Evolutionary conservation across 1,140 invertebrate genomes (phyloP), one percentile per base, ranked within the genome.

Genomic region (Matsumurasca onukii): DNA sequence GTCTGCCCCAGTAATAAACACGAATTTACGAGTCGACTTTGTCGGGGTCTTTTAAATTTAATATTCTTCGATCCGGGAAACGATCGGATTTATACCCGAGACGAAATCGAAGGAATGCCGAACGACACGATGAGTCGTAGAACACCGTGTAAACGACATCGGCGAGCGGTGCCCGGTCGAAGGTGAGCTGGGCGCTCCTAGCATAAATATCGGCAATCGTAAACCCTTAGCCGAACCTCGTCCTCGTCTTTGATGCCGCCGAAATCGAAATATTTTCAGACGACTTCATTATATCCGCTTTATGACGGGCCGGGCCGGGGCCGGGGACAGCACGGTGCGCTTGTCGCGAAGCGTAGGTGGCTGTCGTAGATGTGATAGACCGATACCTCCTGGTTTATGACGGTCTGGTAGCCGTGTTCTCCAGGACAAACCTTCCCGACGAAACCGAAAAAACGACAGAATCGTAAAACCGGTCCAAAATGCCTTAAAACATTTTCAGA

Each of bases 191-290:
- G 55, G 55, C 15, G 24, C 22, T 27, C 55, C 55, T 9, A 45
- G 55, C 55, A 59, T 59, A 59, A 59, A 59, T 29, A 59, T 59
- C 55, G 55, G 15, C 25, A 29, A 59, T 59, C 55, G 55, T 27
- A 59, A 39, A 25, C 24, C 15, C 9, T 22, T 27, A 27, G 55
- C n/a, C n/a, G n/a, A n/a, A n/a, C n/a, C n/a, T n/a, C n/a, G n/a
- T n/a, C n/a, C n/a, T n/a, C 25, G 55, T 29, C 25, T 59, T 59
- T 59, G 55, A 59, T 12, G 49, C 25, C 49, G n/a, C 3, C 15
- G 15, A 29, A 22, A 22, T 59, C 55, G 30, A 24, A 22, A 59
- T 59, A 59, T 59, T 59, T 59, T 12, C 30, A 27, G 55, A 59
- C 30, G 24, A 59, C 55, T 59, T 59, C 55, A 59, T 59, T 59